phyloP scores from a whole-genome alignment of 2,797 vertebrate genomes.

The Brachymystax lenok region DNA sequence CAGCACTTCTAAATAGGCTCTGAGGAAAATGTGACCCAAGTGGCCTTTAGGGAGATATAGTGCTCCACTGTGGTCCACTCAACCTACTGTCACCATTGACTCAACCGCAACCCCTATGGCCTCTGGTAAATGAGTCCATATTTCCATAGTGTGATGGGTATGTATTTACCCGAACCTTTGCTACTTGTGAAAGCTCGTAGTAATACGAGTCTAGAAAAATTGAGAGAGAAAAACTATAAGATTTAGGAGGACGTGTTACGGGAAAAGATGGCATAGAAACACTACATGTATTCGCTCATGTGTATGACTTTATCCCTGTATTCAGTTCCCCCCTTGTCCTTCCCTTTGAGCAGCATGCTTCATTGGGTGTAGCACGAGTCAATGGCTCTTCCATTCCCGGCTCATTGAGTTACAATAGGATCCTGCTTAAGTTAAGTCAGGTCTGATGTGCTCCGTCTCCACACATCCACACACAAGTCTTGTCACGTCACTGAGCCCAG shows the following conservation, averaged over 20 bases:
- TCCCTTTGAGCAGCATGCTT: background rate
- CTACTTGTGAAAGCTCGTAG: background rate
- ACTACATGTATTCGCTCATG: background rate
- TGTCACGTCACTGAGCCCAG: too few relatives aligned
- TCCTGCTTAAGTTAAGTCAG: conserved; percentile 4
- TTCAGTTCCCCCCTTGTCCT: too few relatives aligned
- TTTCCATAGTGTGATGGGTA: background rate
- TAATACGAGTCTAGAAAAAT: background rate
- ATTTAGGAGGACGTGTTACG: background rate
- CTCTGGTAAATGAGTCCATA: background rate
- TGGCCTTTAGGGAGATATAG: conserved; percentile 22
- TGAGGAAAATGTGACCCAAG: conserved; percentile 28
- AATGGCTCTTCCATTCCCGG: background rate
- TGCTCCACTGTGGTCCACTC: conserved; percentile 28
- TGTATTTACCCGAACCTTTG: background rate
- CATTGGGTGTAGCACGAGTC: background rate
- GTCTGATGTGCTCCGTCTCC: conserved; percentile 8
- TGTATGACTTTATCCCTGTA: background rate
- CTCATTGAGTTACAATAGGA: background rate
- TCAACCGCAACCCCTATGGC: conserved; percentile 25
- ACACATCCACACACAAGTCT: conserved; percentile 16
- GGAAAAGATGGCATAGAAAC: too few relatives aligned
- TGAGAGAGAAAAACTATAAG: background rate
- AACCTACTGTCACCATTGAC: conserved; percentile 14
- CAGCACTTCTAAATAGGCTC: conserved; percentile 9